Base-by-base conservation (phyloP, 2,797 vertebrate species). In the Balearica regulorum region DNA sequence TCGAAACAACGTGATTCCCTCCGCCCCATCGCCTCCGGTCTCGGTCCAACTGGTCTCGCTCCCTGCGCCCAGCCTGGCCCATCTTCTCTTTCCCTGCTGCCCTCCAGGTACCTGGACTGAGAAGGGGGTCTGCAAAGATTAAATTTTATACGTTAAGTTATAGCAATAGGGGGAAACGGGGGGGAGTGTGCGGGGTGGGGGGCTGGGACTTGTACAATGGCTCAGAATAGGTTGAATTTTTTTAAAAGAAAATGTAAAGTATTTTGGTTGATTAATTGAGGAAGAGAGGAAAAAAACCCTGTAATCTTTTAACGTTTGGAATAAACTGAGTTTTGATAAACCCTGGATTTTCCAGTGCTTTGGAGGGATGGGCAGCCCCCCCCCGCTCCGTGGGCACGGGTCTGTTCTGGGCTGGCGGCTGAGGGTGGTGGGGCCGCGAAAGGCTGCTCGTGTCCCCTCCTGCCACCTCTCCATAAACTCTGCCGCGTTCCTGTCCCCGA, bases 291-390 rank as follows among this genome's bases (percentile, higher is more conserved):
- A 43, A 49, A 22, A 53, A 90, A 62, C 65, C 11, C 29, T 92
- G 88, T 92, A 43, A 89, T 93, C 96, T 98, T 97, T 95, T 98
- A 98, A 97, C 18, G 13, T 94, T 98, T 98, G 97, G 95, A 98
- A 98, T 98, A 98, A 98, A 98, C 55, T 16, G 60, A 93, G 57
- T 97, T 97, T 97, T 97, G 68, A 91, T 97, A 97, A 92, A 70
- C 16, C 16, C 16, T 5, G 37, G n/a, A 8, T 10, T 68, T 58
- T 18, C 13, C 35, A 10, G 17, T 16, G 35, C 19, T 16, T 13
- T 15, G 43, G n/a, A 9, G 41, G 20, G 43, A 13, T 15, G 41
- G 39, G 49, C 37, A 31, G 65, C 41, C 8, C 11, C 31, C 11
- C 44, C 1, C 20, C 17, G 18, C 49, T 9, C 51, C 16, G 1